Evolutionary conservation across 1,140 invertebrate species (phyloP).

Genomic region (Brachionus paranguensis): DNA sequence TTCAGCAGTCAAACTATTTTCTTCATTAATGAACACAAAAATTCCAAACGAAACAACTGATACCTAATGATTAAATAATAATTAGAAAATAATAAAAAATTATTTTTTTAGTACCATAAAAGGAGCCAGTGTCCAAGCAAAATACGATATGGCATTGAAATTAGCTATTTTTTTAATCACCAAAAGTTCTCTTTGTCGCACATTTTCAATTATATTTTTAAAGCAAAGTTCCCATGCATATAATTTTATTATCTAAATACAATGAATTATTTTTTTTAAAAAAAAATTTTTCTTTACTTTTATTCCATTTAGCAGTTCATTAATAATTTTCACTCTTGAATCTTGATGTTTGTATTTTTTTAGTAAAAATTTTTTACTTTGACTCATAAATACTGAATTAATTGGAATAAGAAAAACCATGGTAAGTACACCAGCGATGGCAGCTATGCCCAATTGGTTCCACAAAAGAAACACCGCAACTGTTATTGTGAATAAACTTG

Average conservation of each 20-base stretch:
- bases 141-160: constrained; percentile 67
- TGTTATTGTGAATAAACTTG: constrained; percentile 81
- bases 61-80: background rate
- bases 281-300: constrained; percentile 46
- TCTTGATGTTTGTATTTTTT: constrained; percentile 60
- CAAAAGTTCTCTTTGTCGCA: constrained; percentile 54
- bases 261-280: background rate
- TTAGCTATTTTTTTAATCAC: constrained; percentile 56
- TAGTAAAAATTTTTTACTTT: constrained; percentile 60
- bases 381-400: constrained; percentile 78
- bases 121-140: constrained; percentile 89
- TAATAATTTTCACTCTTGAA: constrained; percentile 56
- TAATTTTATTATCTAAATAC: constrained; percentile 45
- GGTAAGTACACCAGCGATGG: constrained; percentile 54
- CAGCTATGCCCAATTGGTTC: constrained; percentile 62
- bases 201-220: constrained; percentile 51
- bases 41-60: constrained; percentile 51
- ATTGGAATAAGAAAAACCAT: constrained; percentile 59
- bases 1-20: constrained; percentile 50
- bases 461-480: constrained; percentile 82
- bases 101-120: constrained; percentile 62
- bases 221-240: constrained; percentile 57
- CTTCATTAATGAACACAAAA: constrained; percentile 52
- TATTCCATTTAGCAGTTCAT: constrained; percentile 56
- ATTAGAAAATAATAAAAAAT: background rate